These are phyloP conservation scores for Steinernema scapterisci DNA, from an alignment of 2,888 invertebrate species.

Conservation along the genomic window DNA sequence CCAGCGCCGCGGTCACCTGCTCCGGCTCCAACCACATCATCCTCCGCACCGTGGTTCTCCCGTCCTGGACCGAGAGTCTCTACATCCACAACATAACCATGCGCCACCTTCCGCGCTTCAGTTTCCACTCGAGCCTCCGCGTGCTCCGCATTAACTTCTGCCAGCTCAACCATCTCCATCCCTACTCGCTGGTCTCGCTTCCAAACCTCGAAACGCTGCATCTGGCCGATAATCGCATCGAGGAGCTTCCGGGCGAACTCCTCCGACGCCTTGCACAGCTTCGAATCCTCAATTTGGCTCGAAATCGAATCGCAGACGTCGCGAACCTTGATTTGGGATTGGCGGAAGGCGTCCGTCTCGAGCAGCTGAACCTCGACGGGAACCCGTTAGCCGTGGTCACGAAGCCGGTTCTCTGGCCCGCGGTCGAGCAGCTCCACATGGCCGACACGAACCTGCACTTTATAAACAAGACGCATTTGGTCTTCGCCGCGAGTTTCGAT, in stretches of 20 bases:
- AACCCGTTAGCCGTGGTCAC: slow-evolving; percentile 53
- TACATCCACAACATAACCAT: slow-evolving; percentile 47
- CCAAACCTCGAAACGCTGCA: slow-evolving; percentile 58
- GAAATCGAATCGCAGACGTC: slow-evolving; percentile 48
- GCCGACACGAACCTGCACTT: slow-evolving; percentile 48
- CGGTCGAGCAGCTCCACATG: slow-evolving; percentile 52
- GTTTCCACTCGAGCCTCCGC: slow-evolving; percentile 51
- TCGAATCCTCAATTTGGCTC: slow-evolving; percentile 50
- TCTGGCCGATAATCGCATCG: slow-evolving; percentile 54
- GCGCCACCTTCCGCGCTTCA: slow-evolving; percentile 60
- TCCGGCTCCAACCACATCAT: slow-evolving; percentile 37
- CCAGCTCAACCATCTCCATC: slow-evolving; percentile 50
- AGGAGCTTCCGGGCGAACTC: slow-evolving; percentile 51
- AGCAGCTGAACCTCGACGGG: slow-evolving; percentile 52
- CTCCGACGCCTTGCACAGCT: slow-evolving; percentile 49
- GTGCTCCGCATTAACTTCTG: slow-evolving; percentile 55
- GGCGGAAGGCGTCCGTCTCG: slow-evolving; percentile 49
- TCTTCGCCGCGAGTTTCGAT: slow-evolving; percentile 46
- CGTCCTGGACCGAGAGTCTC: slow-evolving; percentile 47
- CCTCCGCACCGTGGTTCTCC: slow-evolving; percentile 42
- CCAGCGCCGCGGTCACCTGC: slow-evolving; percentile 45
- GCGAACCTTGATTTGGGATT: slow-evolving; percentile 49
- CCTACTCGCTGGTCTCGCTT: slow-evolving; percentile 53
- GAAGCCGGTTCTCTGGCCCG: slow-evolving; percentile 47
- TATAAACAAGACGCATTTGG: slow-evolving; percentile 48